phyloP scores from a whole-genome alignment of 2,888 invertebrate genomes.

The Macaria liturata region DNA sequence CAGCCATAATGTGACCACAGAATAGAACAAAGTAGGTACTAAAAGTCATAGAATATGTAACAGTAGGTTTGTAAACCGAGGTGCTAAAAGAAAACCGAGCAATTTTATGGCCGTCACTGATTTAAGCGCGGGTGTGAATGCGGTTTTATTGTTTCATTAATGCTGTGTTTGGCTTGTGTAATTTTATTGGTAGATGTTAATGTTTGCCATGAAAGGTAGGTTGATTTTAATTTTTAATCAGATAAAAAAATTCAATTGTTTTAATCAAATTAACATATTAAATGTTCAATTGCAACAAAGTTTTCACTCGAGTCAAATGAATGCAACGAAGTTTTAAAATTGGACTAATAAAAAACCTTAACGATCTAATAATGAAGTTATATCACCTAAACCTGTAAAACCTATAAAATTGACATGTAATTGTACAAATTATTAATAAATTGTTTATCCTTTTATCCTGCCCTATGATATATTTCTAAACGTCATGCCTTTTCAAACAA shows the following conservation, averaged over 20 bases:
- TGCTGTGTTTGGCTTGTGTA: slow-evolving; percentile 24
- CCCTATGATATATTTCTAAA: slow-evolving; percentile 37
- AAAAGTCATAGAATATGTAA: neutral
- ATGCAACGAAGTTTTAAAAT: neutral
- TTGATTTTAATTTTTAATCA: slow-evolving; percentile 11
- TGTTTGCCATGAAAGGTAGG: slow-evolving; percentile 4
- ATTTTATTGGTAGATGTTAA: slow-evolving; percentile 18
- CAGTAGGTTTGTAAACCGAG: slow-evolving; percentile 35
- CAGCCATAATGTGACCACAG: too few species aligned
- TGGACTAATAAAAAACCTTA: slow-evolving; percentile 13
- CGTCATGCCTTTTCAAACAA: slow-evolving; percentile 45
- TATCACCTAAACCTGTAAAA: slow-evolving; percentile 36
- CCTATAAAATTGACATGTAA: too few species aligned
- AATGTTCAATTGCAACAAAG: too few species aligned
- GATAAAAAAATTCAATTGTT: too few species aligned
- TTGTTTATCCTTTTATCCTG: too few species aligned
- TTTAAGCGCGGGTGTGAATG: slow-evolving; percentile 56
- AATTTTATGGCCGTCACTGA: slow-evolving; percentile 63
- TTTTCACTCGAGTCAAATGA: neutral
- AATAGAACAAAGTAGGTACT: too few species aligned
- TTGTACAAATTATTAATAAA: too few species aligned
- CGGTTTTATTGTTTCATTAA: slow-evolving; percentile 44
- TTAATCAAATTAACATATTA: too few species aligned
- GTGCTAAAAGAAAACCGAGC: slow-evolving; percentile 66
- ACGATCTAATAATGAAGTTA: slow-evolving; percentile 42